Conservation (phyloP, 2,113 vertebrate genomes). For the Oryzias celebensis region DNA sequence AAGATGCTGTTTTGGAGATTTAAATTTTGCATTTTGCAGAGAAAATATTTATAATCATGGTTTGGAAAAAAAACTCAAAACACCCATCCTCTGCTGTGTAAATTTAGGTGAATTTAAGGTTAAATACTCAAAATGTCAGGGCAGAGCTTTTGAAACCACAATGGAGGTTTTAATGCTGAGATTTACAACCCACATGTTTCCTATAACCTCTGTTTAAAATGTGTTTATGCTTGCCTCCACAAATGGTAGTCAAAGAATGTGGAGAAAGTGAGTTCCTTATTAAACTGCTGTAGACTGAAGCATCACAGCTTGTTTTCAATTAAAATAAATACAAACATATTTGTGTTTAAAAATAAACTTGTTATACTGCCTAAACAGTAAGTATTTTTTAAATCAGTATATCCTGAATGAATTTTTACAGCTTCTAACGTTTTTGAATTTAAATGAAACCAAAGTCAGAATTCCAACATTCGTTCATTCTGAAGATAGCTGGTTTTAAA, state of each 20-base stretch:
- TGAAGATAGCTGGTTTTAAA: no score
- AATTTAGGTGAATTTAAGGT: not conserved
- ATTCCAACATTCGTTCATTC: no score
- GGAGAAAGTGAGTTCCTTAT: constrained; percentile 1
- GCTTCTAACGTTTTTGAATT: no score
- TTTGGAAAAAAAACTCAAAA: no score
- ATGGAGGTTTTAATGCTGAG: constrained; percentile 28
- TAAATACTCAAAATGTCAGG: not conserved
- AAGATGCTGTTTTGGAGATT: no score
- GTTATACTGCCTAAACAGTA: no score
- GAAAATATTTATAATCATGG: no score
- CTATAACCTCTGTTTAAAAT: constrained; percentile 19
- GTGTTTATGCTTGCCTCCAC: not conserved
- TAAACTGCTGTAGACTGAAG: not conserved
- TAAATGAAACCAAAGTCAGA: no score
- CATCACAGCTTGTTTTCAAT: not conserved
- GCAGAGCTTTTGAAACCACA: constrained; percentile 19
- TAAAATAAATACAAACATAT: not conserved
- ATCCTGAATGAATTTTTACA: no score
- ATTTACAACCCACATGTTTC: constrained; percentile 47
- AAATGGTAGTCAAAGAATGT: constrained; percentile 5
- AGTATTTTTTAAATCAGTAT: no score
- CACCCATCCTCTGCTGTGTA: not conserved
- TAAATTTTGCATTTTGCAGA: no score
- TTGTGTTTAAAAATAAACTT: no score